Evolutionary conservation across 2,888 invertebrate genomes (phyloP), one percentile per base, ranked within the genome.

Genomic region (Listrodromus nycthemerus): DNA sequence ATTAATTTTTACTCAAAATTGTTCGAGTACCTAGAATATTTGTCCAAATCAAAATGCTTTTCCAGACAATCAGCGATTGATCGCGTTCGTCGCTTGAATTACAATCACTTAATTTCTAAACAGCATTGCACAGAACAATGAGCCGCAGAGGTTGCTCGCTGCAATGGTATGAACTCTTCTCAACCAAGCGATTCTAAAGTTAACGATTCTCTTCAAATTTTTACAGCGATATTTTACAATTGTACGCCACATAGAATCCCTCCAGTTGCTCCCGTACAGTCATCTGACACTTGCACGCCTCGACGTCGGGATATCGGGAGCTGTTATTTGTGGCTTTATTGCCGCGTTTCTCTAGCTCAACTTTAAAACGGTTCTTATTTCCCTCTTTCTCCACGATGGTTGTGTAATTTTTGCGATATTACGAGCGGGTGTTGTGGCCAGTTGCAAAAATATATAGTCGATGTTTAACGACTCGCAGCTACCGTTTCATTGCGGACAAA

Each of bases 401-500:
- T 75, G 41, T 75, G 41, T 45, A 61, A 55, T 78, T 75, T 70
- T 70, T 67, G 61, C 45, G 30, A 73, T 66, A 71, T 67, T 71
- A 69, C 21, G 69, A 48, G 48, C 50, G 10, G 7, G 5, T 21
- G 24, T 27, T 30, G 55, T 50, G 33, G 19, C 52, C 73, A 69
- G 69, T 69, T n/a, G 69, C 55, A 74, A 30, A 78, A 45, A 70
- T 63, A 19, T 63, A 69, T 73, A 45, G 55, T 82, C 66, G 45
- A 77, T 41, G 52, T 30, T 27, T 69, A 21, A 24, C 41, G 45
- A 19, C 21, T 80, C 55, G 24, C 30, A 41, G 55, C 75, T 75
- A 58, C 71, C 41, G 66, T 41, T 83, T 83, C 75, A 80, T 83
- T 79, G 63, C 58, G 30, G 50, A n/a, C 50, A 19, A 37, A 52